A percentile compares a stretch with the other conserved stretches of the same genome.
phyloP scores from a whole-genome alignment of 2,797 vertebrate genomes.

The Bovichtus diacanthus region DNA sequence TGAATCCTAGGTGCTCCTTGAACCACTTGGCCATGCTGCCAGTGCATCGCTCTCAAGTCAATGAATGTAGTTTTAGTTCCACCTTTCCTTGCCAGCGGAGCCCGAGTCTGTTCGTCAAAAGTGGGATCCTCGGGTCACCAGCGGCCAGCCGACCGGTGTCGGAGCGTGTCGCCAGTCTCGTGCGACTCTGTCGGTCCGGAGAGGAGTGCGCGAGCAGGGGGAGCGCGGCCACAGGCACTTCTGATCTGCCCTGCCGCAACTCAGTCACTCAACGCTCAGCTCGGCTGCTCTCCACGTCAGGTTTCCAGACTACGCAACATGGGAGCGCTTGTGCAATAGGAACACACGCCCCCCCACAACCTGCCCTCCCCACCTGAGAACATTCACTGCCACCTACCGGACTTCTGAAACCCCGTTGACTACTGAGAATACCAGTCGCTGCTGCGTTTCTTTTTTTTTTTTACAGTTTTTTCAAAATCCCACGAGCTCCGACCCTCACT shows the following conservation, averaged over 20 bases:
- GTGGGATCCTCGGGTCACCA: conserved; percentile 61
- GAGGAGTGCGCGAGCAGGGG: conserved; percentile 28
- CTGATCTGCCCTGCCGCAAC: conserved; percentile 63
- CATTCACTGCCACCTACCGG: conserved; percentile 86
- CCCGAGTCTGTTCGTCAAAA: conserved; percentile 47
- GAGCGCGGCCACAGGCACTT: conserved; percentile 70
- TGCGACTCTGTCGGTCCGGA: conserved; percentile 38
- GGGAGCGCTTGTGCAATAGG: conserved; percentile 72
- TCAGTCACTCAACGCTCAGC: conserved; percentile 58
- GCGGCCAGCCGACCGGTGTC: conserved; percentile 49
- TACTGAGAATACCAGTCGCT: not conserved
- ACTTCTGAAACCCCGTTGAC: conserved; percentile 33
- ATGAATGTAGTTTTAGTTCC: conserved; percentile 70
- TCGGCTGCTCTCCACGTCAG: conserved; percentile 66
- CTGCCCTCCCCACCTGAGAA: conserved; percentile 78
- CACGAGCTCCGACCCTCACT: no score
- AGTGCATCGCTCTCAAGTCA: conserved; percentile 89
- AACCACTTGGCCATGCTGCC: conserved; percentile 97
- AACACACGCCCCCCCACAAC: conserved; percentile 63
- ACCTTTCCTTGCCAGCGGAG: conserved; percentile 69
- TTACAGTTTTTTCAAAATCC: no score
- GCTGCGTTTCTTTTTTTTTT: no score
- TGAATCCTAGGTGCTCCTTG: conserved; percentile 97
- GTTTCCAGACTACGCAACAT: conserved; percentile 75
- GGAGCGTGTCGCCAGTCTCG: conserved; percentile 60